phyloP scores from a whole-genome alignment of 1,140 invertebrate species.

The Microplitis demolitor region DNA sequence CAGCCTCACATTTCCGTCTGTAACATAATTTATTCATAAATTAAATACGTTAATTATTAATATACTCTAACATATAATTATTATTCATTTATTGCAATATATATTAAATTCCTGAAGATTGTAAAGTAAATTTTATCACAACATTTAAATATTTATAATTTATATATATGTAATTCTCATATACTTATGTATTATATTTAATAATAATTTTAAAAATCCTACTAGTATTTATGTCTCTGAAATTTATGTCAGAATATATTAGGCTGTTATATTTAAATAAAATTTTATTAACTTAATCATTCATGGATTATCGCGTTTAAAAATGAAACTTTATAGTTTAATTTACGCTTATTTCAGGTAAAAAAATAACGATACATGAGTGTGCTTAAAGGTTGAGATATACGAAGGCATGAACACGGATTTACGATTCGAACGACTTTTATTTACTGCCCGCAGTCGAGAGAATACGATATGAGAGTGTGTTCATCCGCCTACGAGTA shows the following conservation, averaged over 20 bases:
- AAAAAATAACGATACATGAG: neutral
- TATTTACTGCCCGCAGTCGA: constrained; percentile 19
- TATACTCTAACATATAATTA: no score
- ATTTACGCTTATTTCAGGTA: neutral
- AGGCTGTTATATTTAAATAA: no score
- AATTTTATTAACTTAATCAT: no score
- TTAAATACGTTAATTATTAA: neutral
- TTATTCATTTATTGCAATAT: no score
- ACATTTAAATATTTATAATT: no score
- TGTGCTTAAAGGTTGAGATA: neutral
- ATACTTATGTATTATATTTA: no score
- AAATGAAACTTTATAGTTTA: neutral
- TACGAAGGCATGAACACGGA: constrained; percentile 10
- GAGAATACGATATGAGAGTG: neutral
- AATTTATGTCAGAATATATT: no score
- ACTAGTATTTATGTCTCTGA: no score
- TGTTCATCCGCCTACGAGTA: constrained; percentile 12
- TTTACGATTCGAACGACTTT: constrained; percentile 25
- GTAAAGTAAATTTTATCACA: no score
- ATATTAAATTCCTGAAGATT: no score
- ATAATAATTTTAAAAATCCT: no score
- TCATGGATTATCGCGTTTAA: neutral
- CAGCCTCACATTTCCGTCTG: constrained; percentile 66
- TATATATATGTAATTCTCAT: no score
- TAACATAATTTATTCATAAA: constrained; percentile 45